Base-by-base conservation (phyloP, 2,113 vertebrate genomes). In the Beaufortia kweichowensis region DNA sequence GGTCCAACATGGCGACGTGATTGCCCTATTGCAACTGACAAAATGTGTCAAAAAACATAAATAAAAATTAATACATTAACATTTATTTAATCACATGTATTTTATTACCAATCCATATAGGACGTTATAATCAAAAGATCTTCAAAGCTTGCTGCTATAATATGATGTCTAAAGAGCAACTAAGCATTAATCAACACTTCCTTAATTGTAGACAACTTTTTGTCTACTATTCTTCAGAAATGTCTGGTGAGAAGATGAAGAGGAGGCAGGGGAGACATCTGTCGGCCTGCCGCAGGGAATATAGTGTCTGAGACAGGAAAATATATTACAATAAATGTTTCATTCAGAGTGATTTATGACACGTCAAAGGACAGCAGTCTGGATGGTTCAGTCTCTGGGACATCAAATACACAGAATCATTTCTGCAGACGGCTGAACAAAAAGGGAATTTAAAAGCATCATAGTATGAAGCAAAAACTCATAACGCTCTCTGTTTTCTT, bases 301-400 rank as follows among this genome's bases (percentile, higher is more conserved):
- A 53, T 68, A 21, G 11, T 21, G 28, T 55, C 66, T 50, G 66
- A 33, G n/a, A 69, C 28, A 53, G 66, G 3, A 33, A 69, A 55
- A 69, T 55, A 31, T 53, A 53, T 53, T 55, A 55, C 46, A 33
- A 53, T 21, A 31, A 48, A 55, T 9, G 66, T 23, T 69, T 55
- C 66, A 55, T 29, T 55, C 73, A 53, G 26, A 7, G 26, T 8
- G 53, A 77, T 69, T 53, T 69, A 69, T 53, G 66, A 55, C 26
- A 31, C 31, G 24, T 53, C 46, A 33, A 4, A 31, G 11, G 2
- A 23, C 24, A 48, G 8, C 26, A 8, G 64, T 8, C 28, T 33
- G 65, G n/a, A 53, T 53, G 46, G n/a, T 28, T 46, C 26, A 29
- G 14, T 28, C 43, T 48, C 41, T 0, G 28, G 50, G 28, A 53